These are phyloP conservation scores for Caenorhabditis afra DNA, from an alignment of 2,888 invertebrate species.

Conservation along the genomic window DNA sequence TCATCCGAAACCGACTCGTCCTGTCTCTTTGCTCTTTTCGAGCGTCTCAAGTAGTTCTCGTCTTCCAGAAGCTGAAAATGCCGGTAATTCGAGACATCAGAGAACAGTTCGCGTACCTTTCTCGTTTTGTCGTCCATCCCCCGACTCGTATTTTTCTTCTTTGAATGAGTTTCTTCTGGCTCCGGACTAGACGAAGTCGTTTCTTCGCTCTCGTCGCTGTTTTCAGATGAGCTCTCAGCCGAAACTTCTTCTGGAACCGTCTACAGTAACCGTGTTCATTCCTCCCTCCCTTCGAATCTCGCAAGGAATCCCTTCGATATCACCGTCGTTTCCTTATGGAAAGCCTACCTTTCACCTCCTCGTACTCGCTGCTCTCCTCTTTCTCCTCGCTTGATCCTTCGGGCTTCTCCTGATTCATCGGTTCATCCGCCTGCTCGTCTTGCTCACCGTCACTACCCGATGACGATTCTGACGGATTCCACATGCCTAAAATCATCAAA, in stretches of 20 bases:
- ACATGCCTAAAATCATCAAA: slow-evolving; percentile 39
- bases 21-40: slow-evolving; percentile 56
- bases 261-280: background rate
- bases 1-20: slow-evolving; percentile 31
- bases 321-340: no score
- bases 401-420: slow-evolving; percentile 15
- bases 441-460: slow-evolving; percentile 57
- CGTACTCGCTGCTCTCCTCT: slow-evolving; percentile 46
- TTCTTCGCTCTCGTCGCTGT: slow-evolving; percentile 46
- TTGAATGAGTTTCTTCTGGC: slow-evolving; percentile 24
- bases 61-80: slow-evolving; percentile 65
- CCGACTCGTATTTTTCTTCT: slow-evolving; percentile 35
- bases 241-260: slow-evolving; percentile 16
- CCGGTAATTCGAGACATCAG: background rate
- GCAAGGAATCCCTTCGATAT: no score
- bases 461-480: slow-evolving; percentile 62
- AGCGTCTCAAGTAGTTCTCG: slow-evolving; percentile 70
- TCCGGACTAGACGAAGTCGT: slow-evolving; percentile 42
- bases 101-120: slow-evolving; percentile 34
- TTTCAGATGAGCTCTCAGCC: slow-evolving; percentile 23
- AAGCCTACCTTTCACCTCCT: slow-evolving; percentile 36
- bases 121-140: slow-evolving; percentile 65
- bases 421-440: slow-evolving; percentile 47
- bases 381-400: slow-evolving; percentile 40
- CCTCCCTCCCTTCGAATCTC: background rate